phyloP scores from a whole-genome alignment of 2,797 vertebrate species.

The Gallirallus australis region DNA sequence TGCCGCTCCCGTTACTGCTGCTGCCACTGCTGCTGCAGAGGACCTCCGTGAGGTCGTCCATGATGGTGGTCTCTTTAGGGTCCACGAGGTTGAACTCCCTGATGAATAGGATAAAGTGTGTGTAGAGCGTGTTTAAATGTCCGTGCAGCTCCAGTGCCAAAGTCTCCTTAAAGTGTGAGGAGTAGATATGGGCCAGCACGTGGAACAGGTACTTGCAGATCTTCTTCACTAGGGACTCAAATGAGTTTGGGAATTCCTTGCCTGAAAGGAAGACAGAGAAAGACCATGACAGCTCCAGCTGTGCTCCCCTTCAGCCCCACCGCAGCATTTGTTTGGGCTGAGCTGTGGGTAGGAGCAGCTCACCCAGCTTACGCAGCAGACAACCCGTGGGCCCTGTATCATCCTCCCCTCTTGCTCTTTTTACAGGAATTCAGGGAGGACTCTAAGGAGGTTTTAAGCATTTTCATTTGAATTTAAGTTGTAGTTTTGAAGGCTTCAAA shows the following conservation, averaged over 20 bases:
- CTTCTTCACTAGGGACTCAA: constrained; percentile 97
- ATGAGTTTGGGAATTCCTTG: constrained; percentile 96
- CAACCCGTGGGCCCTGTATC: not conserved
- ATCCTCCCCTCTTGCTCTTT: not conserved
- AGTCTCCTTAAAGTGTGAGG: constrained; percentile 98
- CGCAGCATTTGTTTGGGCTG: not conserved
- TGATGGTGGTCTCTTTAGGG: constrained; percentile 97
- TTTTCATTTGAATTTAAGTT: not conserved
- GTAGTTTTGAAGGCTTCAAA: not conserved
- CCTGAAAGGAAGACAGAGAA: constrained; percentile 78
- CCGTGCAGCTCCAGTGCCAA: constrained; percentile 96
- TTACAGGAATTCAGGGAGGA: not conserved
- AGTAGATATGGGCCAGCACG: constrained; percentile 98
- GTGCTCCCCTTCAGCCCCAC: not conserved
- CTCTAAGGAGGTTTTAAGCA: not conserved
- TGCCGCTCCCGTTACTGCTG: constrained; percentile 76
- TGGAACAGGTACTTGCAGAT: constrained; percentile 97
- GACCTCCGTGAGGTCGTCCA: constrained; percentile 98
- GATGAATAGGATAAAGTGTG: constrained; percentile 98
- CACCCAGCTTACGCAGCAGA: not conserved
- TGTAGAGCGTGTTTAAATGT: constrained; percentile 98
- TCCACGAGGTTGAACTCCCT: constrained; percentile 98
- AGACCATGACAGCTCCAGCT: not conserved
- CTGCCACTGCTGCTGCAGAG: constrained; percentile 86
- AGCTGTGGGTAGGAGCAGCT: not conserved